Base-by-base conservation (phyloP, 2,888 invertebrate genomes). In the Amphimallon solstitiale region DNA sequence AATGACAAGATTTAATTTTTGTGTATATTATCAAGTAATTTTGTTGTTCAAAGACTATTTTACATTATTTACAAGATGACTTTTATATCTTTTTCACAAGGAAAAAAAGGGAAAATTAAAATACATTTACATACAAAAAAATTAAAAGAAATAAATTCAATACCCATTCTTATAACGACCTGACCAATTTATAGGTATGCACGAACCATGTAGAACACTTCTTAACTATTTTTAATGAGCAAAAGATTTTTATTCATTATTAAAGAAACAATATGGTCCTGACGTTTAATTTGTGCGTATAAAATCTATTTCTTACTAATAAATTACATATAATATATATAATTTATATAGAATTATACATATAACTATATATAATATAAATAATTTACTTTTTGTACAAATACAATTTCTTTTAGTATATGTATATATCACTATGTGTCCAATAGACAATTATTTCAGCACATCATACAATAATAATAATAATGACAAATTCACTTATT, bases 41-140 rank as follows among this genome's bases (percentile, higher is more conserved):
- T n/a, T 59, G 56, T 43, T 59, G 56, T 43, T 29, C 29, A 29
- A 29, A 29, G 6, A 29, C 29, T 59, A 80, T 79, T 79, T 78
- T 80, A 80, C 78, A 79, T 79, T 80, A 81, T 80, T 78, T 81
- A 80, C 80, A 81, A 78, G 77, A 76, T 5, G n/a, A 12, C 14
- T 60, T 19, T 48, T 34, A 34, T 35, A 15, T n/a, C 34, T 54
- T n/a, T 35, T 54, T n/a, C 37, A 37, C 52, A 35, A 54, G 35
- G 14, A 54, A 54, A n/a, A n/a, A n/a, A n/a, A n/a, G 37, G 5
- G 14, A 21, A 60, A 59, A 43, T 29, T 60, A 43, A 60, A 34
- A 29, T 23, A 34, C 40, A 59, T 23, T 60, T 34, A 34, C 5
- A 35, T 52, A 37, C 70, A 45, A 45, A 45, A 45, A 14, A 40